Conservation (phyloP, 2,113 vertebrate genomes). For the Sphaerodactylus townsendi region DNA sequence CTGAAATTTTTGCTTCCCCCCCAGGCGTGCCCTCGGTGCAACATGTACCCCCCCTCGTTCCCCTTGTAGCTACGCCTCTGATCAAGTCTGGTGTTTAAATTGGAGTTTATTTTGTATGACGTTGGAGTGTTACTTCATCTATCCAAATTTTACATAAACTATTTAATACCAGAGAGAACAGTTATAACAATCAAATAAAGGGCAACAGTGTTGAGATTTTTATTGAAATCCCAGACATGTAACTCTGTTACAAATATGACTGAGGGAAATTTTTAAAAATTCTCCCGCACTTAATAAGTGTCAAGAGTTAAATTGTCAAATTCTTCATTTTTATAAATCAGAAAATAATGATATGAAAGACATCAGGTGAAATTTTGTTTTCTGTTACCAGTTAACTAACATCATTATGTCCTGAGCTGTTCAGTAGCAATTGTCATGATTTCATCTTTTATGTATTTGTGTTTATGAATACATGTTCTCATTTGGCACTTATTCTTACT, state of each 20-base stretch:
- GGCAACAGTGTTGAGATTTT: constrained; percentile 46
- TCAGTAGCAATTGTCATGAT: constrained; percentile 48
- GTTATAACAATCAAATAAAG: constrained; percentile 60
- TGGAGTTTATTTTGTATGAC: constrained; percentile 43
- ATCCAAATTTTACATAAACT: constrained; percentile 41
- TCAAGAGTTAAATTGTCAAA: constrained; percentile 8
- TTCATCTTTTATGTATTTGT: constrained; percentile 61
- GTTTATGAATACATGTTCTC: constrained; percentile 61
- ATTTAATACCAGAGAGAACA: constrained; percentile 31
- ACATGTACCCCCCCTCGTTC: no score
- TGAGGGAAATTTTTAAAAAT: constrained; percentile 2
- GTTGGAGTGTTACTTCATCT: constrained; percentile 41
- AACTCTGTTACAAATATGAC: not conserved
- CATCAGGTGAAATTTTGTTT: not conserved
- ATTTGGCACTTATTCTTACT: constrained; percentile 54
- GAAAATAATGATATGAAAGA: constrained; percentile 45
- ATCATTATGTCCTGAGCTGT: constrained; percentile 33
- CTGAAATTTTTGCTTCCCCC: no score
- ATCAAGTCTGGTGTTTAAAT: constrained; percentile 20
- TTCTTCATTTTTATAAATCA: constrained; percentile 28
- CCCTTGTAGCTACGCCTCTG: no score
- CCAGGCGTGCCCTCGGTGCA: no score
- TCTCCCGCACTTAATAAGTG: not conserved
- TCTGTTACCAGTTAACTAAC: constrained; percentile 23
- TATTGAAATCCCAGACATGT: constrained; percentile 23